phyloP scores from a whole-genome alignment of 2,113 vertebrate genomes.

The Amphiprion ocellaris region DNA sequence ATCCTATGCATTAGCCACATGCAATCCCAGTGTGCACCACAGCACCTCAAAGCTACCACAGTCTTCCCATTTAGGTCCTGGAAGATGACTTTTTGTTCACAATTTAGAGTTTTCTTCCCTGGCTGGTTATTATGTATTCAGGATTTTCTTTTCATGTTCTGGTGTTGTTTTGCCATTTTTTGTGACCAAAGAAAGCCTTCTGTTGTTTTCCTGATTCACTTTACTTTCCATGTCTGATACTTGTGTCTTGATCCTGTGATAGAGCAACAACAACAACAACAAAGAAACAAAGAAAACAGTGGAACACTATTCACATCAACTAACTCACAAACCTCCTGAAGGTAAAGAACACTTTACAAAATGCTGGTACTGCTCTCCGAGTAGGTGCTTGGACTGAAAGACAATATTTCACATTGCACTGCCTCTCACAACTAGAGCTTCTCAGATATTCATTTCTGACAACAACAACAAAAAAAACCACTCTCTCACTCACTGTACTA shows the following conservation, averaged over 20 bases:
- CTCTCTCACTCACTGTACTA: conserved; percentile 57
- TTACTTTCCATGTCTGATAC: conserved; percentile 71
- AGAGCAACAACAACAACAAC: conserved; percentile 36
- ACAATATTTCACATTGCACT: conserved; percentile 83
- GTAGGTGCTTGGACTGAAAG: conserved; percentile 79
- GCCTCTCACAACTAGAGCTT: conserved; percentile 76
- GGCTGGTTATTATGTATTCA: conserved; percentile 42
- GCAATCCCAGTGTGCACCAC: conserved; percentile 81
- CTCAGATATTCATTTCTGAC: conserved; percentile 45
- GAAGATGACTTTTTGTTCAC: conserved; percentile 56
- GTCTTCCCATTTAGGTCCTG: conserved; percentile 79
- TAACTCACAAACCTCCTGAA: conserved; percentile 76
- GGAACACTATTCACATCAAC: conserved; percentile 30
- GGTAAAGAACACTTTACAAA: conserved; percentile 55
- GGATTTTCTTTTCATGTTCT: conserved; percentile 58
- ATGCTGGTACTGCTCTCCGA: conserved; percentile 81
- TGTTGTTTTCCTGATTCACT: conserved; percentile 74
- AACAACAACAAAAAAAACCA: background rate
- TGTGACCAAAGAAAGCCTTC: conserved; percentile 95
- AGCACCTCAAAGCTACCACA: conserved; percentile 77
- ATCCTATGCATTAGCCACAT: conserved; percentile 84
- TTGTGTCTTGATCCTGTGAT: conserved; percentile 68
- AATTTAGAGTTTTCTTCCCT: conserved; percentile 53
- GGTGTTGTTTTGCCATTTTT: conserved; percentile 78
- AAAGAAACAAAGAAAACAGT: conserved; percentile 16